These are phyloP conservation scores for Uropetala carovei DNA, from an alignment of 2,888 invertebrate genomes.

Conservation along the genomic window DNA sequence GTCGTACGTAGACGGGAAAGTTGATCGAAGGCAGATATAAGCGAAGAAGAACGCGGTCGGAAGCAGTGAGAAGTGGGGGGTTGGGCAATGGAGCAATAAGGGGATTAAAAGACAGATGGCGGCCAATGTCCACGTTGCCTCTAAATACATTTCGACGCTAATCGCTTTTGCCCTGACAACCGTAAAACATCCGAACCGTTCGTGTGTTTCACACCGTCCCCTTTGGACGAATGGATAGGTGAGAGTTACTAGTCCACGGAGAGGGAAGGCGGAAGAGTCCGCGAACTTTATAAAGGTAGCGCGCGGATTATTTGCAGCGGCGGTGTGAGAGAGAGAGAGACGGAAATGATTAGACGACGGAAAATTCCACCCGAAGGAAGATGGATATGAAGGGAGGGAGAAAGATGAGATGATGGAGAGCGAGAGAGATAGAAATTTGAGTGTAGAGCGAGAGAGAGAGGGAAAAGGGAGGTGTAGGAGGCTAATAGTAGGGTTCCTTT, in stretches of 20 bases:
- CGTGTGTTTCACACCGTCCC: not conserved
- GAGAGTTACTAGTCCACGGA: not conserved
- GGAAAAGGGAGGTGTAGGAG: slow-evolving; percentile 21
- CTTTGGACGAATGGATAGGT: not conserved
- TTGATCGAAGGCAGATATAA: not conserved
- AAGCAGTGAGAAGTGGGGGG: not conserved
- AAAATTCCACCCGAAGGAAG: not conserved
- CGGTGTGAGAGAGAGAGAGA: not conserved
- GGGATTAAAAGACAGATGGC: slow-evolving; percentile 63
- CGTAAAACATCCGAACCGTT: not conserved
- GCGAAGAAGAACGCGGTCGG: not conserved
- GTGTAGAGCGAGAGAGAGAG: slow-evolving; percentile 3
- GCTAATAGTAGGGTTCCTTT: slow-evolving; percentile 43
- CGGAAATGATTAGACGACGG: not conserved
- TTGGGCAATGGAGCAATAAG: slow-evolving; percentile 3
- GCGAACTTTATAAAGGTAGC: not conserved
- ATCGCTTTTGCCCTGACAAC: slow-evolving; percentile 26
- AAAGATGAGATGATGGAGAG: not conserved
- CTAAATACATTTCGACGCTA: slow-evolving; percentile 43
- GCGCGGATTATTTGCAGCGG: not conserved
- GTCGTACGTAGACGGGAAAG: not conserved
- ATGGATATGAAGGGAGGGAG: not conserved
- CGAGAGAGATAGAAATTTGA: slow-evolving; percentile 5
- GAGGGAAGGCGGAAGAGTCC: not conserved
- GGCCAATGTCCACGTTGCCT: slow-evolving; percentile 31